phyloP scores from a whole-genome alignment of 2,113 vertebrate genomes.

The Cavia aperea region DNA sequence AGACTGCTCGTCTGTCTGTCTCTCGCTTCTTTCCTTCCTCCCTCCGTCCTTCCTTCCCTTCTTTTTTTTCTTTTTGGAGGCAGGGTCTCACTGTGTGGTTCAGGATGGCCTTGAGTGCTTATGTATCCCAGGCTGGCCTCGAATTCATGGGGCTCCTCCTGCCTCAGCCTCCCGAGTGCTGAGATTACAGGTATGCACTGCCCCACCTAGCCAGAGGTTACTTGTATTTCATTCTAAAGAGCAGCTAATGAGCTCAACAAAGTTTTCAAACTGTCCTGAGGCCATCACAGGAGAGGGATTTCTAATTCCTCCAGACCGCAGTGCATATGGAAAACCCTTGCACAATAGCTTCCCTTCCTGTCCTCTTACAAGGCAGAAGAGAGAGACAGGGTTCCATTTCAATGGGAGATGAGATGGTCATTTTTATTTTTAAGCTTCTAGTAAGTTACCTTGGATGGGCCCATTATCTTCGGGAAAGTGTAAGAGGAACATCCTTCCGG shows the following conservation, averaged over 20 bases:
- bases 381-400: background rate
- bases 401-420: background rate
- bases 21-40: background rate
- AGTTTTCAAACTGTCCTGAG: background rate
- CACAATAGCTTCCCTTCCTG: background rate
- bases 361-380: background rate
- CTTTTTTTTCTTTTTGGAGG: background rate
- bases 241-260: background rate
- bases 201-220: background rate
- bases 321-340: background rate
- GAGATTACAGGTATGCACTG: background rate
- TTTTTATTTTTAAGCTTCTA: background rate
- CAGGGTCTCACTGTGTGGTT: background rate
- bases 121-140: background rate
- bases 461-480: conserved; percentile 87
- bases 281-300: no score
- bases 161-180: background rate
- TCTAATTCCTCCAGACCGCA: background rate
- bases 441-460: conserved; percentile 80
- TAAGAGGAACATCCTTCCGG: conserved; percentile 89
- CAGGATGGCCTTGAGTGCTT: background rate
- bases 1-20: background rate
- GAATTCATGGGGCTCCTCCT: background rate
- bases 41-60: no score
- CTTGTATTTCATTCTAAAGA: background rate